These are phyloP conservation scores for human (Homo sapiens) DNA, from an alignment of 2,113 vertebrate species.

Conservation along the genomic window DNA sequence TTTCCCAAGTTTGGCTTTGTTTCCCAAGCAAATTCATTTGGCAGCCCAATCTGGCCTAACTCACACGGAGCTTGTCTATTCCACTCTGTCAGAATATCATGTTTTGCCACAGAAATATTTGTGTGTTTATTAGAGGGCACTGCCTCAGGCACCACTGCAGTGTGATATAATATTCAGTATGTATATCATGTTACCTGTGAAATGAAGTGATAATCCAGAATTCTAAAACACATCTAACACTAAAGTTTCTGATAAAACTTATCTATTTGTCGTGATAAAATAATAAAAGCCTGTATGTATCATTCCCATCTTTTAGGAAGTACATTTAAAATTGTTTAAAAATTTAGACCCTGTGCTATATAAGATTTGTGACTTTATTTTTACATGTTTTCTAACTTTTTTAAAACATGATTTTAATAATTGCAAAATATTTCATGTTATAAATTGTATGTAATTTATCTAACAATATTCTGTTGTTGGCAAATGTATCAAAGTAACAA, in stretches of 20 bases:
- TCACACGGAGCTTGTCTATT: neutral
- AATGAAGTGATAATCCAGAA: neutral
- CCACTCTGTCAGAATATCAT: neutral
- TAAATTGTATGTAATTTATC: neutral
- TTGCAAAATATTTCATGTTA: neutral
- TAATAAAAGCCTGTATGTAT: neutral
- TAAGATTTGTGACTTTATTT: neutral
- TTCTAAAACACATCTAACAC: too few species aligned
- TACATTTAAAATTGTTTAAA: neutral
- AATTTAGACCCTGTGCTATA: neutral
- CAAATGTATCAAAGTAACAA: neutral
- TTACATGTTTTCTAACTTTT: neutral
- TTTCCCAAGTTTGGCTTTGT: neutral
- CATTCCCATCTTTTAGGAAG: neutral
- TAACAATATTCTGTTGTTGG: neutral
- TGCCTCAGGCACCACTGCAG: accelerated
- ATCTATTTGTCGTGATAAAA: neutral
- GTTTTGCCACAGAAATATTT: neutral
- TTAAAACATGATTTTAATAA: neutral
- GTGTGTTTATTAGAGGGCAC: neutral
- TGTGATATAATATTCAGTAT: neutral
- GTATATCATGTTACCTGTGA: neutral
- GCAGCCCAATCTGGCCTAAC: neutral
- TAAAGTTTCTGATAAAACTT: neutral
- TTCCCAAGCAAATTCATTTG: neutral